Base-by-base conservation (phyloP, 2,797 vertebrate species). In the Anguilla marmorata region DNA sequence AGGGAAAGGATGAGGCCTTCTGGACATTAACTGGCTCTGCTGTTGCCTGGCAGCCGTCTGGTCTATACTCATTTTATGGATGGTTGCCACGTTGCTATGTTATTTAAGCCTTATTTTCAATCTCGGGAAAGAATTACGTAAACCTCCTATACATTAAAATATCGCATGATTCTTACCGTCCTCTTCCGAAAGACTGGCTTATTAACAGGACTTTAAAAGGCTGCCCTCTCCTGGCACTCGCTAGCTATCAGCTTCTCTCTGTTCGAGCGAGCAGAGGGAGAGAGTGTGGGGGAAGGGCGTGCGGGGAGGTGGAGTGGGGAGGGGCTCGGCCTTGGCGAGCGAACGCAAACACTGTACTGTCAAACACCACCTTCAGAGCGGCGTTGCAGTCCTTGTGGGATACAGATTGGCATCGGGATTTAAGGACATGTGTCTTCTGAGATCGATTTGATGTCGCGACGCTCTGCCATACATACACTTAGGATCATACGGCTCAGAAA, bases 271-370 rank as follows among this genome's bases (percentile, higher is more conserved):
- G 41, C 85, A 86, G 90, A 87, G 72, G 37, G 60, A 21, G 19
- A 56, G 72, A 82, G 92, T 91, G 89, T 90, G 88, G 90, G 90
- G 84, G 89, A 80, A 37, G 41, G 66, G 8, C 30, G 54, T 60
- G 58, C 12, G 21, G 60, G 16, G 76, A 60, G n/a, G 56, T 48
- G 24, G 37, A 87, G 50, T 79, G 41, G 76, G 88, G 89, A 54
- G 85, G 84, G 85, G 86, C 50, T 86, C 85, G 41, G 72, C 90
- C 76, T 86, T 86, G 80, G 90, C 72, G 50, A 89, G 27, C 72
- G 0, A 85, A 5, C 45, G 52, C 89, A 86, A 41, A 76, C 58
- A 33, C 69, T 56, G 85, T 63, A 83, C 45, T 37, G 2, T 80
- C 56, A 87, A 56, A 82, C 37, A 37, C 58, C 56, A 60, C 84